Conservation (phyloP, 2,888 invertebrate species). For the Calameuta idolon region DNA sequence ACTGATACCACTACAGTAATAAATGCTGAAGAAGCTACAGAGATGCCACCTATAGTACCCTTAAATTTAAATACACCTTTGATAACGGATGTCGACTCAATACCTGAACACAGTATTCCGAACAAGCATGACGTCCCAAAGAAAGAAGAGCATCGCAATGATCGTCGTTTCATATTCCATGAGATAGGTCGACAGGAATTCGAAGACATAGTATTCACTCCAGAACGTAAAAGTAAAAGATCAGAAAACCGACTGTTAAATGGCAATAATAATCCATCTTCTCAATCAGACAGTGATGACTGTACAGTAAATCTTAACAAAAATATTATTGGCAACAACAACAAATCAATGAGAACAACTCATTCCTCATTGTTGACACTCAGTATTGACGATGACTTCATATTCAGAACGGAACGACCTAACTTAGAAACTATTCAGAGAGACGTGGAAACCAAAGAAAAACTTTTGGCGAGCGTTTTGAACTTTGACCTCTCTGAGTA, state of each 20-base stretch:
- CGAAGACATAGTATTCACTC: slow-evolving; percentile 77
- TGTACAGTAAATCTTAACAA: slow-evolving; percentile 1
- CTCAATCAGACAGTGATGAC: slow-evolving; percentile 8
- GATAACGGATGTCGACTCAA: slow-evolving; percentile 39
- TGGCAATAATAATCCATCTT: slow-evolving; percentile 29
- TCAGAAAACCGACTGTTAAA: slow-evolving; percentile 26
- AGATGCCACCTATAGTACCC: slow-evolving; percentile 72
- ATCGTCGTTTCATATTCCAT: slow-evolving; percentile 75
- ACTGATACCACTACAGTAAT: slow-evolving; percentile 68
- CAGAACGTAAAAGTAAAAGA: slow-evolving; percentile 67
- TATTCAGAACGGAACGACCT: slow-evolving; percentile 43
- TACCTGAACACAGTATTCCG: slow-evolving; percentile 27
- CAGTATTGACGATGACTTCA: slow-evolving; percentile 50
- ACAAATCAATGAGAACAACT: slow-evolving; percentile 41
- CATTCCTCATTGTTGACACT: slow-evolving; percentile 49
- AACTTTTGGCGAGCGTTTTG: slow-evolving; percentile 76
- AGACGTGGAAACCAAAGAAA: slow-evolving; percentile 82
- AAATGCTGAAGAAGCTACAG: slow-evolving; percentile 82
- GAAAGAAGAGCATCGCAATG: slow-evolving; percentile 58
- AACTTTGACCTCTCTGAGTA: slow-evolving; percentile 70
- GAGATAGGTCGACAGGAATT: slow-evolving; percentile 80
- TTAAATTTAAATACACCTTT: slow-evolving; percentile 48
- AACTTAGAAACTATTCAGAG: slow-evolving; percentile 73
- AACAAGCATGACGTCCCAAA: slow-evolving; percentile 20
- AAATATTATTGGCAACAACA: slow-evolving; percentile 27